Evolutionary conservation across 2,888 invertebrate genomes (phyloP), one percentile per base, ranked within the genome.

Genomic region (Cloeon dipterum): DNA sequence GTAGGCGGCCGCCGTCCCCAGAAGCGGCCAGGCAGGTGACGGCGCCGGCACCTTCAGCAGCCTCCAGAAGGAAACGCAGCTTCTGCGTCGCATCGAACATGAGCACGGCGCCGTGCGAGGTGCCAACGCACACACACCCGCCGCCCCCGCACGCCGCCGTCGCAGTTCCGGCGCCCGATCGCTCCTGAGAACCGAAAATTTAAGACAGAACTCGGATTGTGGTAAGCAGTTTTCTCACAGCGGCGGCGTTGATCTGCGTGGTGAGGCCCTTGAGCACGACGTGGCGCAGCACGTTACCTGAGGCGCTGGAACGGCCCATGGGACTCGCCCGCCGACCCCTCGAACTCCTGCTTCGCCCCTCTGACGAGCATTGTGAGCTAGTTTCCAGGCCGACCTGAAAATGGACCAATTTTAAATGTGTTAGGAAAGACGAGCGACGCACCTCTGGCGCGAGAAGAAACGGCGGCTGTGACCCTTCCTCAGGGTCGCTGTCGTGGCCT

Each of bases 51-150:
- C 82, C 75, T 47, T 74, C 71, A 45, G 68, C 61, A n/a, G 29
- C n/a, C 43, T 75, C 74, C 45, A 75, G 62, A 43, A 85, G 89
- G 86, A 88, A 93, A 51, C 83, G 73, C 43, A 93, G 58, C 8
- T 79, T 79, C 58, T 93, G 91, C 29, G 81, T 73, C 35, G 68
- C 63, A 62, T 83, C 82, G 58, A 86, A 88, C 38, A 85, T 74
- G 20, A 94, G 61, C 37, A 89, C 68, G 45, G 86, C 73, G 1
- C 94, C 93, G 57, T 91, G 88, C 19, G 89, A 86, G 20, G 91
- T 94, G 25, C 94, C 94, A 20, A 93, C 70, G n/a, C 82, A 82
- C 42, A 91, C 68, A n/a, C n/a, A n/a, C n/a, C 77, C 71, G 38
- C 76, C 74, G 7, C 56, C 52, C 4, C 78, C 78, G 45, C 82